These are phyloP conservation scores for Trichechus manatus DNA, from an alignment of 2,113 vertebrate genomes.

Conservation along the genomic window DNA sequence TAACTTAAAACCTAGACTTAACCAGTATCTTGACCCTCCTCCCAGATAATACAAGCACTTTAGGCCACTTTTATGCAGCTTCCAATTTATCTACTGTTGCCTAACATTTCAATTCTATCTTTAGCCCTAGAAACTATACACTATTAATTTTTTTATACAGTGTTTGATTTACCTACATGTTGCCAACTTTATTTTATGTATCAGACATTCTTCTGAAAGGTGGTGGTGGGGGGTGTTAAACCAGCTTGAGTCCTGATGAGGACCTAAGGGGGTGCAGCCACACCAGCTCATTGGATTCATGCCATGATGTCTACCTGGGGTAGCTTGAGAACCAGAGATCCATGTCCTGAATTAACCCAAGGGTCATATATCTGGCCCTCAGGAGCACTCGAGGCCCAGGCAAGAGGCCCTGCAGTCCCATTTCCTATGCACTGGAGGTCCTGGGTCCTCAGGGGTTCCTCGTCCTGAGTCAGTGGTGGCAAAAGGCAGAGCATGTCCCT, in stretches of 20 bases:
- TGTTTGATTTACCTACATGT: background rate
- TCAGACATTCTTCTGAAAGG: background rate
- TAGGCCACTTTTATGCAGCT: background rate
- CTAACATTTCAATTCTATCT: background rate
- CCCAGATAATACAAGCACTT: conserved; percentile 10
- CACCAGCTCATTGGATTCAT: background rate
- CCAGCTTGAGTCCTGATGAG: background rate
- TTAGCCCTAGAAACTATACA: conserved; percentile 15
- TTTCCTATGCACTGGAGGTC: background rate
- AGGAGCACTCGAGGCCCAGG: background rate
- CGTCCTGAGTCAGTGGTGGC: background rate
- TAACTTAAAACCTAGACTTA: background rate
- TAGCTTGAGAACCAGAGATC: background rate
- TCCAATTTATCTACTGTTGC: conserved; percentile 7
- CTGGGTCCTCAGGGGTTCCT: background rate
- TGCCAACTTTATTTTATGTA: background rate
- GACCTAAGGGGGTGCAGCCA: background rate
- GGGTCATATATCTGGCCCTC: background rate
- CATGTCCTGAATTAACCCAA: background rate
- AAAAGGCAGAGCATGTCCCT: background rate
- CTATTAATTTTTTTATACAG: background rate
- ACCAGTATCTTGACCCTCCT: background rate
- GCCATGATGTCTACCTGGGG: background rate
- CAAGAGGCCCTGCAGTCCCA: background rate
- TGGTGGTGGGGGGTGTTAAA: background rate